Conservation (phyloP, 2,797 vertebrate genomes). For the Micropoecilia bifurca region DNA sequence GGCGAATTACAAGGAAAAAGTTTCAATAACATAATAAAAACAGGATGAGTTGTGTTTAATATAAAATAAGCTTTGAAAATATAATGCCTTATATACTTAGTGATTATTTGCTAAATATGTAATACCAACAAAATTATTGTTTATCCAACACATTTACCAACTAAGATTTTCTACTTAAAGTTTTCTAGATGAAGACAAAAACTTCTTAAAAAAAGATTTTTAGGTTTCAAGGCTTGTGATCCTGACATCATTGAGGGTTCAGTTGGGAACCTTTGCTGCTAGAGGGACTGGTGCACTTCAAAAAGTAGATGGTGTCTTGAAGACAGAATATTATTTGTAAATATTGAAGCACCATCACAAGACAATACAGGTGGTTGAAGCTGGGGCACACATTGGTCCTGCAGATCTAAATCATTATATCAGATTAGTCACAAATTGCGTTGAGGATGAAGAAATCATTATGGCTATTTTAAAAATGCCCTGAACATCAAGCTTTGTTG, state of each 20-base stretch:
- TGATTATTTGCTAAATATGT: background rate
- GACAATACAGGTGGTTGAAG: too few species aligned
- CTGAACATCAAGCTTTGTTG: background rate
- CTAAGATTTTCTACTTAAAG: background rate
- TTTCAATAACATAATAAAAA: background rate
- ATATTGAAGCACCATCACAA: background rate
- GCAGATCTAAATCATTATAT: background rate
- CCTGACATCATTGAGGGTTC: background rate
- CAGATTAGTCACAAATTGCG: background rate
- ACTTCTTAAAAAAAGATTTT: background rate
- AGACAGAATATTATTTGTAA: background rate
- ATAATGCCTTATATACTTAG: background rate
- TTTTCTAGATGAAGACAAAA: background rate
- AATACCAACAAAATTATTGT: background rate
- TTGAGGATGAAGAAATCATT: background rate
- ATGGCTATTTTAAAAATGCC: background rate
- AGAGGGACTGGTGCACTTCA: background rate
- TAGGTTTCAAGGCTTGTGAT: background rate
- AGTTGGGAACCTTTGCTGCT: background rate
- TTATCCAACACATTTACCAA: background rate
- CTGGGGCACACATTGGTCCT: background rate
- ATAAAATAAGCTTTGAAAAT: background rate
- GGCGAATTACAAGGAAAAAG: background rate
- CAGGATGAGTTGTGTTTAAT: background rate
- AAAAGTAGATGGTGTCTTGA: background rate